Evolutionary conservation across 2,888 invertebrate genomes (phyloP), one percentile per base, ranked within the genome.

Genomic region (Philonicus albiceps): DNA sequence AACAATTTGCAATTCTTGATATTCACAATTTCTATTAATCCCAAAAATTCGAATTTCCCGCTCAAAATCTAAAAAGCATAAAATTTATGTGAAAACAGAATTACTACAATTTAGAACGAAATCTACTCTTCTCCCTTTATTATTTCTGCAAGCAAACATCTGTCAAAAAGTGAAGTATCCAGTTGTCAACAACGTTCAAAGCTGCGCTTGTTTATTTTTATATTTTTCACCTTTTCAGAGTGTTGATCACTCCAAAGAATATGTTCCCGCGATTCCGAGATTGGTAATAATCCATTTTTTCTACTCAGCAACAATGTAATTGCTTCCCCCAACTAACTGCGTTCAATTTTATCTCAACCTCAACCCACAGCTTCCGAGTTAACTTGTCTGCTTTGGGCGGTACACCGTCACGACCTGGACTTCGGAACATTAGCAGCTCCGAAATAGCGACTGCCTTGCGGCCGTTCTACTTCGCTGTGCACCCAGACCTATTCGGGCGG

Each of bases 401-500:
- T 31, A 30, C 37, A 37, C 37, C 55, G 34, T 43, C 55, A 22
- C 27, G 34, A 6, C 30, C 53, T 53, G 37, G 76, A 49, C 31
- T 76, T 53, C 34, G 91, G 34, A 87, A 40, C 89, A 92, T 96
- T 89, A 97, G 95, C 90, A 95, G 95, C 87, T 96, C 96, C 37
- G 97, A 98, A 93, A 95, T 98, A 27, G 96, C 98, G 0, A 96
- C 98, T 31, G 98, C 98, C 0, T 93, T 98, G 75, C 94, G 98
- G 87, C 98, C 98, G 5, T 98, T 98, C 92, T 98, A 98, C 93
- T 98, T 98, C 91, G 96, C 96, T 87, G 98, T 98, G 3, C 98
- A 98, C 93, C 98, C 98, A 13, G 98, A 98, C 93, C 94, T 98
- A 75, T 98, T 98, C 93, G 97, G 97, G 85, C 96, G 96, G 92